Base-by-base conservation (phyloP, 2,888 invertebrate species). In the Gari tellinella region DNA sequence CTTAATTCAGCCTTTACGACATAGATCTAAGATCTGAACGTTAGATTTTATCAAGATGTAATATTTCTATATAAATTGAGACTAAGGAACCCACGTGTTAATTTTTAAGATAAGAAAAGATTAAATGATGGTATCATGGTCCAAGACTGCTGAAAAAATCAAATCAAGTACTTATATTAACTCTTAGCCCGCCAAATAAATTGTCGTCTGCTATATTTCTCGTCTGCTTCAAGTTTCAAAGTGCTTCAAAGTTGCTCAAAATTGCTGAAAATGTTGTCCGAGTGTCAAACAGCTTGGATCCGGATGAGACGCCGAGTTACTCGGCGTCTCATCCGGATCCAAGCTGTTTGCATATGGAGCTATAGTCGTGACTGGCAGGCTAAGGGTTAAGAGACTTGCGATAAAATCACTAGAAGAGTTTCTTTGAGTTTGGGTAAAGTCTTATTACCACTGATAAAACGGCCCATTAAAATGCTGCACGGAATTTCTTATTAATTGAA, bases 11-110 rank as follows among this genome's bases (percentile, higher is more conserved):
- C 38, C 14, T 17, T 43, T 21, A 58, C 37, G 37, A 25, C 48
- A 26, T 41, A 26, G 31, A 25, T 31, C 46, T 48, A 40, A 55
- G 55, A 55, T 55, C 41, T 38, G 37, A 55, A 40, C 52, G 12
- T 37, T 12, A 55, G 17, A 37, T 52, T 52, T 52, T 52, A 40
- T 31, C 31, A 31, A 31, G 31, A 31, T 31, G 31, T 31, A 31
- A 31, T 31, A 31, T 72, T 67, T 70, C 49, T 55, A 67, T 70
- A 63, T 67, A 67, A 67, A 64, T 48, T 63, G 63, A 41, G 55
- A 49, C 31, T 55, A 41, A 45, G 64, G 63, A 25, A 55, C 38
- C 60, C 78, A 67, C 78, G 78, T 74, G 73, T 74, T 67, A 58
- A 61, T 62, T 68, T 51, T 51, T 26, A 38, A 52, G 73, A 74